Base-by-base conservation (phyloP, 2,797 vertebrate species). In the Phalloptychus januarius region DNA sequence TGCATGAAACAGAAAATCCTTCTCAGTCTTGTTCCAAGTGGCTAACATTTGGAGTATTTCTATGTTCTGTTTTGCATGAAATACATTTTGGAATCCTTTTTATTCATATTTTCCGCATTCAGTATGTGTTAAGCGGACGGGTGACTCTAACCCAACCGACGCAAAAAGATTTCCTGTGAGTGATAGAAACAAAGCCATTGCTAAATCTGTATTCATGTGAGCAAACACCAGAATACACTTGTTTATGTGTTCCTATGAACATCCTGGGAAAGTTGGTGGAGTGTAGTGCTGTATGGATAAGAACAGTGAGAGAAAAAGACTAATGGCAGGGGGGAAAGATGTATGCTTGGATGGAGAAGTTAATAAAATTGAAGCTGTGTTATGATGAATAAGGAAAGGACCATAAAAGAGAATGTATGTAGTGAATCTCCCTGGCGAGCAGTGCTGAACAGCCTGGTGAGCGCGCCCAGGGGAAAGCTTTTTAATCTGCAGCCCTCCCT, bases 321-420 rank as follows among this genome's bases (percentile, higher is more conserved):
- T 87, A 88, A 91, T 89, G 83, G 87, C 89, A 81, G 72, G 82
- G 85, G 63, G 86, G 79, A 78, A 81, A 87, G 88, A 92, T 90
- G 83, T 93, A 93, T 93, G 93, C 93, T 92, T 91, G 92, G 88
- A 86, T 93, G 86, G 89, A 94, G 93, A 93, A 93, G 93, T 94
- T 95, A 94, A 94, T 94, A 94, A 94, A 95, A 93, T 85, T 91
- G 88, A 94, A 93, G 92, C 89, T 91, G 82, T 92, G 91, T 94
- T 94, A 92, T 95, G 93, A 95, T 94, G 93, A 94, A 95, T 95
- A 95, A 94, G 91, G 90, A 94, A 93, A 89, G 91, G 85, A 86
- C 91, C 88, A 92, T 95, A 93, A 95, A 95, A 94, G 89, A 93
- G 89, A 93, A 93, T 92, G 92, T 94, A 91, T 94, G 94, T 93